Conservation (phyloP, 2,113 vertebrate species). For the Gymnorhina tibicen region DNA sequence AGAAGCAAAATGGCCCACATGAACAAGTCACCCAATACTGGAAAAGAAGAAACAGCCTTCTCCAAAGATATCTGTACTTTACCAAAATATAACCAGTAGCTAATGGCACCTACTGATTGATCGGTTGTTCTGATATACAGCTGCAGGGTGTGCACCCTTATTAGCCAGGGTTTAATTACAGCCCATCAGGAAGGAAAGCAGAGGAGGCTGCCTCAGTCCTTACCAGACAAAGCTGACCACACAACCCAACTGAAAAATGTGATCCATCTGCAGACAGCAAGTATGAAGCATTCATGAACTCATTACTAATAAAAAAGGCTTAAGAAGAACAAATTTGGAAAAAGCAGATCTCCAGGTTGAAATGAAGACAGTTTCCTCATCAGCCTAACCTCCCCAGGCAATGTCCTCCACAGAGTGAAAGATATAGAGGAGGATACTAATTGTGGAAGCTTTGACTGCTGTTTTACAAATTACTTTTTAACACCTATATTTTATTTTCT, state of each 20-base stretch:
- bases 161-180: slow-evolving; percentile 25
- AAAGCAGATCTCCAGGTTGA: not conserved
- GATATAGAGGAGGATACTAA: not conserved
- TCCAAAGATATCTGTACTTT: not conserved
- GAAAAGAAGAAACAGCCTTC: not conserved
- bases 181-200: not conserved
- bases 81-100: not conserved
- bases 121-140: not conserved
- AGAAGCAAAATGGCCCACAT: slow-evolving; percentile 41
- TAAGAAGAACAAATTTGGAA: not conserved
- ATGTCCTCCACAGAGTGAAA: not conserved
- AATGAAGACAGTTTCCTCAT: not conserved
- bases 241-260: not conserved
- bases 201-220: not conserved
- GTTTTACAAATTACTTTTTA: not conserved
- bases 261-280: not conserved
- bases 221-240: not conserved
- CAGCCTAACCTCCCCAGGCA: not conserved
- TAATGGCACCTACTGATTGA: not conserved
- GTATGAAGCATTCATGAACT: not conserved
- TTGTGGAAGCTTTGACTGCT: not conserved
- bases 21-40: not conserved
- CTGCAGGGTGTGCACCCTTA: not conserved
- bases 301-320: not conserved
- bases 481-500: not conserved